Evolutionary conservation across 2,113 vertebrate genomes (phyloP), one percentile per base, ranked within the genome.

Genomic region (Hepsetus odoe): DNA sequence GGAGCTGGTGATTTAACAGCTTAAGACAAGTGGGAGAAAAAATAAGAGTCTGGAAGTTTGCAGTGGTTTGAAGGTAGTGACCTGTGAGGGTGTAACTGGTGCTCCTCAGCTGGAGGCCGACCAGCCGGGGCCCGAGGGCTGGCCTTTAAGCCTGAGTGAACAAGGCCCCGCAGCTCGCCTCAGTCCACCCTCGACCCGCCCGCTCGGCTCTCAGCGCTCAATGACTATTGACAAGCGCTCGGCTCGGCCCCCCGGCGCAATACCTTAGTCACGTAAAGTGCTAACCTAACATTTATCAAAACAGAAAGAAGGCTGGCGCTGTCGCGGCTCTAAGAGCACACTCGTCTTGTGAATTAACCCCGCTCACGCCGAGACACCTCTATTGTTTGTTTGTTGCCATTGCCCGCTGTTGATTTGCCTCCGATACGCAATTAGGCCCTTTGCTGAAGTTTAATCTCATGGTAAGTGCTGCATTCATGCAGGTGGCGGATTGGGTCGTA

Each of bases 251-350:
- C 94, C 87, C 83, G 94, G 91, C 92, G 93, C 91, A 94, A 92
- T 89, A 90, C 90, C 88, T 85, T 87, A 87, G 83, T 88, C 84
- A 91, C 89, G 90, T 92, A 93, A 93, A 96, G 95, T 95, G 94
- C 94, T 96, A 96, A 96, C 95, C 92, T 94, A 93, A 94, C 95
- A 94, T 95, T 95, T 97, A 94, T 96, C 94, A 95, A 91, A 89
- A 83, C 85, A 46, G 42, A 35, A 74, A 85, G 70, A 86, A 74
- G 90, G 93, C 93, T 94, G 93, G 86, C 86, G 90, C 90, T 79
- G 74, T 91, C 93, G 92, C 90, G 91, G 90, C 89, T 89, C 87
- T 91, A 94, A 95, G 88, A 94, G 93, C 91, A 93, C 94, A 94
- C 91, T 93, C 89, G 89, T 86, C 86, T 33, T 83, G 85, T 86